phyloP scores from a whole-genome alignment of 2,797 vertebrate genomes.

The Hemitrygon akajei region DNA sequence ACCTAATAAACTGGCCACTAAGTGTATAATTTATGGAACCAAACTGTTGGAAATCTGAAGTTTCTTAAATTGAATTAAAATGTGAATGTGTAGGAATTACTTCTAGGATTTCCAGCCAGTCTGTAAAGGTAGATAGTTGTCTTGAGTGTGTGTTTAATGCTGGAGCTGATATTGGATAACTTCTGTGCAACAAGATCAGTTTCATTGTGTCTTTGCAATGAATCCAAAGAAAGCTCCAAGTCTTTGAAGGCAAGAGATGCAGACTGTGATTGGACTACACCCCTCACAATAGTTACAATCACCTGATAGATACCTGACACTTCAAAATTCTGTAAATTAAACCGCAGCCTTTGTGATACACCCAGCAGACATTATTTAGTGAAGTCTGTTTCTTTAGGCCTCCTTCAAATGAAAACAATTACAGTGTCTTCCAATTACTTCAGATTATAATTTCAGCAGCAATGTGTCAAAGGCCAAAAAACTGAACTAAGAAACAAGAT shows the following conservation, averaged over 20 bases:
- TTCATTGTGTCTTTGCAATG: neutral
- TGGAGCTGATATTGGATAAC: neutral
- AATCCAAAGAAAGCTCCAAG: neutral
- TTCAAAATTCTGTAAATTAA: neutral
- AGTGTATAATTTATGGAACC: neutral
- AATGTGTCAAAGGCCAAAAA: neutral
- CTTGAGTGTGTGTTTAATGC: neutral
- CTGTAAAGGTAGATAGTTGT: neutral
- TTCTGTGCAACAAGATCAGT: neutral
- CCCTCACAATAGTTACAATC: neutral
- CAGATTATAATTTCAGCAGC: neutral
- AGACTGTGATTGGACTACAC: neutral
- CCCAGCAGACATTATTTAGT: no score
- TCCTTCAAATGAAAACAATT: neutral
- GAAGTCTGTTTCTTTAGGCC: no score
- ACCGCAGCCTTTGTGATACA: neutral
- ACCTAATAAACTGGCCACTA: no score
- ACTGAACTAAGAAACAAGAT: neutral
- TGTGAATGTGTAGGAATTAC: neutral
- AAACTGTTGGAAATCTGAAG: neutral
- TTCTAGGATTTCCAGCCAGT: neutral
- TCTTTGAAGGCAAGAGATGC: neutral
- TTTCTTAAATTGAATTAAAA: neutral
- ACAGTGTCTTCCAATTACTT: neutral
- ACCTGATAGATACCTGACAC: neutral